Base-by-base conservation (phyloP, 2,113 vertebrate genomes). In the Prolemur simus region DNA sequence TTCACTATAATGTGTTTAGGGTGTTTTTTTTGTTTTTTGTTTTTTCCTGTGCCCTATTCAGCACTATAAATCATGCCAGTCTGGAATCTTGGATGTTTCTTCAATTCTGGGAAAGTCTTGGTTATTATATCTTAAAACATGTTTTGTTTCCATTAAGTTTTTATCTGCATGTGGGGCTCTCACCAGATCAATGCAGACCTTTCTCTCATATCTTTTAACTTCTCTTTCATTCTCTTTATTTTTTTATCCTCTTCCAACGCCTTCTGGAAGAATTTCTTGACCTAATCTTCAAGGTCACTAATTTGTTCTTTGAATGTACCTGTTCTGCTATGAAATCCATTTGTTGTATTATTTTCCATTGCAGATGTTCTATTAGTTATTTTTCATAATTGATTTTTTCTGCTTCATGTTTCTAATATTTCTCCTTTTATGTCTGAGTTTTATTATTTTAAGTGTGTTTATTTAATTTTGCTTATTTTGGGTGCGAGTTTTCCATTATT, bases 361-460 rank as follows among this genome's bases (percentile, higher is more conserved):
- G 42, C 7, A 80, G n/a, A 83, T 15, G 8, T 66, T 23, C 34
- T 66, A 17, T 68, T 90, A 15, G 6, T 18, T 90, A 5, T 77
- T 89, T 91, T 56, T 87, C 78, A 87, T 85, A 89, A 87, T 56
- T 66, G 39, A 15, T 73, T 84, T 87, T 64, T 45, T 92, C 74
- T 89, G 64, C 4, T 85, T 54, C 13, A 21, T 69, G 34, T 92
- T 87, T 89, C 80, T 45, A 82, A 45, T 66, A 87, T 83, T 66
- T 9, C 2, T 87, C 37, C 34, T 87, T 77, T 23, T 63, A 76
- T 37, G 39, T 78, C 66, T 90, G 15, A 83, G 47, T 66, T 82
- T 42, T 89, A 69, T 29, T 66, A 47, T 74, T 84, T 84, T n/a
- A 63, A 84, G 17, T 60, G 66, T 76, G 27, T 87, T 87, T 90